Evolutionary conservation across 2,797 vertebrate genomes (phyloP), one percentile per base, ranked within the genome.

Genomic region (Percopsis omiscomaycus): DNA sequence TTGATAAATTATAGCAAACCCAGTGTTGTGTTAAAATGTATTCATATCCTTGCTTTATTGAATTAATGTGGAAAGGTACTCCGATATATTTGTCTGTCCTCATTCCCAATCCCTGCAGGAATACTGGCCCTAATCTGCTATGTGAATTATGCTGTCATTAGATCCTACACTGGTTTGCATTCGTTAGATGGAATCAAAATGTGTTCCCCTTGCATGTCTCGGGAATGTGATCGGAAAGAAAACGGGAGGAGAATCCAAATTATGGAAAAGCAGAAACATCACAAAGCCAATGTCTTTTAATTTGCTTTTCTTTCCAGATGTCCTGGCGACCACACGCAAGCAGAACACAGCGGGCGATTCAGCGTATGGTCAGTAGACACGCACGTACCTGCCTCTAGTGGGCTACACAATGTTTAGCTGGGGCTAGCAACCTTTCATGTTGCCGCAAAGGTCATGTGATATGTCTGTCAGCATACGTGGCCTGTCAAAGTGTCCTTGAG

Each of bases 301-400:
- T 22, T 14, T 51, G 49, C 15, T 48, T 56, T 59, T 53, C 22
- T 73, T 3, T 42, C 6, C 85, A 94, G 93, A 94, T 52, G 82
- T 93, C 56, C 77, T 93, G 85, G 91, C 93, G 3, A 94, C 95
- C 8, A 94, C 93, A 0, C 93, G 94, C 55, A 93, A 90, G 84
- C 93, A 93, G 44, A 94, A 94, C 80, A 83, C 93, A 1, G 87
- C 88, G 0, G 92, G 93, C 5, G 92, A 96, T 71, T 94, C 93
- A 0, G 92, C 94, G 29, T 96, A 94, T 57, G 95, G 95, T 97
- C 83, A 95, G 94, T 94, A 74, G 13, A 61, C 32, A 37, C 32
- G 8, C 32, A 37, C 5, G 32, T 37, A 5, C 32, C 32, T 8
- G 5, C 32, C 22, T 22, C 22, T 22, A 22, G 22, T 22, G 22